Percentiles rank a stretch among this genome's conserved stretches.
phyloP scores from a whole-genome alignment of 2,888 invertebrate species.

The Eudemis profundana region DNA sequence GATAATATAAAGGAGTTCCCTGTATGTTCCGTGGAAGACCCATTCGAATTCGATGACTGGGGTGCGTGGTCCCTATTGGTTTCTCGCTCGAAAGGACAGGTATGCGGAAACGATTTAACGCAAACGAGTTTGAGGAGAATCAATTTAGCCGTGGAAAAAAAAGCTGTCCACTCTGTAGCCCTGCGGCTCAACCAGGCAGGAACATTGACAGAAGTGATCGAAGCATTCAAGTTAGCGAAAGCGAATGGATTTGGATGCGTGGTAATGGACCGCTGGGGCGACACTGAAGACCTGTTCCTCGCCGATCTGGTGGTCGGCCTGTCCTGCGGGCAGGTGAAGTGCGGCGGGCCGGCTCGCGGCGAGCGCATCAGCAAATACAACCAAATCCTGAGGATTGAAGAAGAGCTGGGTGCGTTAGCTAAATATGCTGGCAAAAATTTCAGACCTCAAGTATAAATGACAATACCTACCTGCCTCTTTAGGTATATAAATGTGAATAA shows the following conservation, averaged over 20 bases:
- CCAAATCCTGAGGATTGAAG: conserved; percentile 98
- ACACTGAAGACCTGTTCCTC: conserved; percentile 99
- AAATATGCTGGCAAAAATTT: conserved; percentile 98
- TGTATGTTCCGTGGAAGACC: conserved; percentile 98
- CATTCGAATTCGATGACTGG: conserved; percentile 99
- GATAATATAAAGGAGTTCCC: conserved; percentile 95
- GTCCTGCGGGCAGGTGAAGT: conserved; percentile 98
- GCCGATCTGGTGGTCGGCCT: conserved; percentile 99
- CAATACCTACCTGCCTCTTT: neutral
- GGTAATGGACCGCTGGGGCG: conserved; percentile 90
- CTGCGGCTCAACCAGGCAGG: conserved; percentile 99
- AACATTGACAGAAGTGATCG: conserved; percentile 97
- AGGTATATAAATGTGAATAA: neutral
- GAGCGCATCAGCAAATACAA: conserved; percentile 99
- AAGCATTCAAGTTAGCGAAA: conserved; percentile 96
- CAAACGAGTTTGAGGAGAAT: conserved; percentile 96
- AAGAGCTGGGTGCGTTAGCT: conserved; percentile 95
- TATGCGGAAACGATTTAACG: conserved; percentile 97
- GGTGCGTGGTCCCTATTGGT: conserved; percentile 95
- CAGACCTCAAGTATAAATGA: conserved; percentile 86
- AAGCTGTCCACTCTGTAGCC: conserved; percentile 96
- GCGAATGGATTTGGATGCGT: conserved; percentile 96
- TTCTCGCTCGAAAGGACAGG: conserved; percentile 88
- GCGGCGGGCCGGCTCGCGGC: conserved; percentile 98
- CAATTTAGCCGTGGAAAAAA: conserved; percentile 95